phyloP scores from a whole-genome alignment of 2,888 invertebrate species.

The Euphydryas editha region DNA sequence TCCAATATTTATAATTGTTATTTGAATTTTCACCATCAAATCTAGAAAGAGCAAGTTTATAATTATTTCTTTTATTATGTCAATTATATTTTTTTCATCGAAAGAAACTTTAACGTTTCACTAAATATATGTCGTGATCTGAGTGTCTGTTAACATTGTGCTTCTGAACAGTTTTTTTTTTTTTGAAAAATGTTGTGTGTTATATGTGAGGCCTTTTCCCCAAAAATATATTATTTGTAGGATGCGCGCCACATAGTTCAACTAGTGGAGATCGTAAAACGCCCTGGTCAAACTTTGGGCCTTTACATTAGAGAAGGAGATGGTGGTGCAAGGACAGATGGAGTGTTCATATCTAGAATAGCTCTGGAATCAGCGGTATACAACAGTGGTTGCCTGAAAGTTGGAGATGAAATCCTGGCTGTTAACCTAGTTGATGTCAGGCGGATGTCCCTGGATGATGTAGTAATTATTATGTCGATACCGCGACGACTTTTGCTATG shows the following conservation, averaged over 20 bases:
- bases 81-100: too few relatives aligned
- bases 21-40: too few relatives aligned
- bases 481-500: constrained; percentile 97
- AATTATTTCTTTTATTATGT: too few relatives aligned
- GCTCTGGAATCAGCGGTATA: constrained; percentile 98
- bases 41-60: too few relatives aligned
- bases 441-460: constrained; percentile 99
- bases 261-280: constrained; percentile 98
- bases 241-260: constrained; percentile 91
- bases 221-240: constrained; percentile 58
- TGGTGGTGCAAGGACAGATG: constrained; percentile 96
- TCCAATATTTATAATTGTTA: too few relatives aligned
- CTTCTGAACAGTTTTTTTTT: too few relatives aligned
- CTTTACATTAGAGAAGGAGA: constrained; percentile 99
- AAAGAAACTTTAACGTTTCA: too few relatives aligned
- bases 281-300: constrained; percentile 99
- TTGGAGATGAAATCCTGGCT: constrained; percentile 98
- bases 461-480: constrained; percentile 99
- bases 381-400: constrained; percentile 98
- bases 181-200: too few relatives aligned
- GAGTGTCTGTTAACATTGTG: too few relatives aligned
- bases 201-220: background rate
- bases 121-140: too few relatives aligned
- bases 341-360: constrained; percentile 96
- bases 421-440: constrained; percentile 99